Conservation (phyloP, 2,113 vertebrate species). For the Aviceda subcristata region DNA sequence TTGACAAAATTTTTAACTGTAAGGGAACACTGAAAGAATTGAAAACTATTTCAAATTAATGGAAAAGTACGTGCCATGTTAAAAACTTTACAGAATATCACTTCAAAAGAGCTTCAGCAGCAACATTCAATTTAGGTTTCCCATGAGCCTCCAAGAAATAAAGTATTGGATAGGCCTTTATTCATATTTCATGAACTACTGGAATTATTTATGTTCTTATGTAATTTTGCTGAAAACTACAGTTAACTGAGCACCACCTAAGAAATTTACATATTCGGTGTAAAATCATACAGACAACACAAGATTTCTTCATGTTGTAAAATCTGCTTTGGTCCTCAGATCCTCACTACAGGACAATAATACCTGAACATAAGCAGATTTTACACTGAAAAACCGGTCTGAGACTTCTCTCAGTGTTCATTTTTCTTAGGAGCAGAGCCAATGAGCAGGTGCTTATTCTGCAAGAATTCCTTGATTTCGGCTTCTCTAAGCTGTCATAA, state of each 20-base stretch:
- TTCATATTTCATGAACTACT: constrained; percentile 24
- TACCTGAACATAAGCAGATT: not conserved
- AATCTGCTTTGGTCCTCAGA: not conserved
- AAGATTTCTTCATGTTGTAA: not conserved
- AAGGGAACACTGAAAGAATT: not conserved
- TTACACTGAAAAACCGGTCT: not conserved
- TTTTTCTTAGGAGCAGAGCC: not conserved
- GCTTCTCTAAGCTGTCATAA: not conserved
- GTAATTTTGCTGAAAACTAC: not conserved
- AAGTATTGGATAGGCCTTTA: not conserved
- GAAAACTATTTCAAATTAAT: not conserved
- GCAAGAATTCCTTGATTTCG: not conserved
- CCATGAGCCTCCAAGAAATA: not conserved
- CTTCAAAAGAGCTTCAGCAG: constrained; percentile 9
- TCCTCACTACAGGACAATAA: not conserved
- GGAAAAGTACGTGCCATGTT: not conserved
- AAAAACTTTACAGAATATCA: not conserved
- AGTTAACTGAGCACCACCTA: not conserved
- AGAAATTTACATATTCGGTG: not conserved
- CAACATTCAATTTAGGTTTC: not conserved
- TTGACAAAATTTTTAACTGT: not conserved
- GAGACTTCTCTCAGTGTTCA: not conserved
- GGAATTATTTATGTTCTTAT: constrained; percentile 16
- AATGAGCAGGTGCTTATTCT: not conserved
- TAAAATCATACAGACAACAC: not conserved